Evolutionary conservation across 2,113 vertebrate species (phyloP), one percentile per base, ranked within the genome.

Genomic region (Alces alces): DNA sequence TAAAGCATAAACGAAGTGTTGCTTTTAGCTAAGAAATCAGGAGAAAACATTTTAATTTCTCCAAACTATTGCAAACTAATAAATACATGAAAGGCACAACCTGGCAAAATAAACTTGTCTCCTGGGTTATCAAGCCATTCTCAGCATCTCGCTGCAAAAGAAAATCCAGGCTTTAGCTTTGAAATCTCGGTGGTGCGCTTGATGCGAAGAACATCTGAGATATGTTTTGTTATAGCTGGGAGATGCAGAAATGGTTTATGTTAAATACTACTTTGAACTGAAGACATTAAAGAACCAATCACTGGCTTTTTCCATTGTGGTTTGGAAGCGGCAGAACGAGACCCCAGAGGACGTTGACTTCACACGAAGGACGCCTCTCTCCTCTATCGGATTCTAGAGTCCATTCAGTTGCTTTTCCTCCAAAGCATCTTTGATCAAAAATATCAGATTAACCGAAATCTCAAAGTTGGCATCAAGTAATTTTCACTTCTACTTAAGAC

Each of bases 221-320:
- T 97, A 92, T 93, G 98, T 98, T 98, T 98, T 97, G 97, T 96
- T 95, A 54, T 89, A 98, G 97, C 98, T 98, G 88, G 97, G 98
- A 98, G 98, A 98, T 95, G 97, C 97, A 98, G 98, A 96, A 97
- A 98, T 96, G 94, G 98, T 98, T 99, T 98, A 98, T 99, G 98
- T 98, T 98, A 99, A 99, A 98, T 98, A 98, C 97, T 96, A 98
- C 98, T 99, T 99, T 99, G 98, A 99, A 99, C 97, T 98, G 98
- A 97, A 98, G 97, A 99, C 98, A 98, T 98, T 98, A 98, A 99
- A 98, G 98, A 98, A 98, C 98, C 98, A 98, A 98, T 98, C 98
- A 96, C 97, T 98, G 95, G 96, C 98, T 96, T 98, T 98, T 98
- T 97, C 97, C 97, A 97, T 97, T 97, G 93, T 98, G 97, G 97